Base-by-base conservation (phyloP, 2,888 invertebrate species). In the Baronia brevicornis region DNA sequence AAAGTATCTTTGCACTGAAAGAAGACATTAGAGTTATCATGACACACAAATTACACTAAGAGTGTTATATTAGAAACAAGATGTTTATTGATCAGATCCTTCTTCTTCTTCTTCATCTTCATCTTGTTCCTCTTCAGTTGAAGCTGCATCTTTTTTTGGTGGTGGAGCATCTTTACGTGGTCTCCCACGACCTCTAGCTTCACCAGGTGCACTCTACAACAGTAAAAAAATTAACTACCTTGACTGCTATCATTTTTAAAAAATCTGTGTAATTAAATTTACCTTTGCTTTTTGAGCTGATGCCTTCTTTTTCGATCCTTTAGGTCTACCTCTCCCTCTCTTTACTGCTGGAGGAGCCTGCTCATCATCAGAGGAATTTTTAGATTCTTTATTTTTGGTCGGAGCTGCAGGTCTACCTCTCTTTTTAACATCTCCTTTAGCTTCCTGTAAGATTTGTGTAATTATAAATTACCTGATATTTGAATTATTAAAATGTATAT, bases 271-370 rank as follows among this genome's bases (percentile, higher is more conserved):
- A 9, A 4, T 13, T 3, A 22, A 25, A 20, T 3, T 37, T 56
- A 84, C 84, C 74, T 85, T 85, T 45, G 67, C 68, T 48, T 80
- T 84, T 25, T 58, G 58, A 38, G 70, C 75, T 43, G 70, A 68
- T 34, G 67, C 65, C 63, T 80, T 86, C 62, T 86, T 86, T 63
- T 86, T 85, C 11, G 86, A 72, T 18, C 86, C 86, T 50, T 86
- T 86, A 11, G 86, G 86, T 45, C 86, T 72, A 44, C 86, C 86
- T 54, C 86, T 64, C 10, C 86, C 86, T 58, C 86, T 65, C 68
- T 86, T 86, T 26, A 75, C 84, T 56, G 74, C 74, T 32, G 86
- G 84, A n/a, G n/a, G n/a, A 39, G 84, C 82, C 39, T 82, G 84
- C 48, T 86, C 86, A 58, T 84, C 84, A 55, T 84, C 84, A 5